Conservation (phyloP, 2,113 vertebrate species). For the Tenrec ecaudatus region DNA sequence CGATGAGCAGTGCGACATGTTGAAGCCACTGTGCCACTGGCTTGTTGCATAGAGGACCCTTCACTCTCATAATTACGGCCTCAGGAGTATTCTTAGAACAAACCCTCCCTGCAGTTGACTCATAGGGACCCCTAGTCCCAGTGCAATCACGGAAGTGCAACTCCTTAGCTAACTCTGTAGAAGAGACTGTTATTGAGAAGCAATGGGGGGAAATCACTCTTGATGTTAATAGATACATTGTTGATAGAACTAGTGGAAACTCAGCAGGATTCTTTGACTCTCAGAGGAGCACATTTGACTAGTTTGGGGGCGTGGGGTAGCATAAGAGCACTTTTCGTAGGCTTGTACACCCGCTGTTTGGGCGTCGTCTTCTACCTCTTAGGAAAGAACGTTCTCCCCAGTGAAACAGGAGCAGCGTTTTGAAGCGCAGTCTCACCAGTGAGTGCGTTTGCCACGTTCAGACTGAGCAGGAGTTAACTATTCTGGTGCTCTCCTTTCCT, state of each 20-base stretch:
- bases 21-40: too few relatives aligned
- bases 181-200: neutral
- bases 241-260: neutral
- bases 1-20: too few relatives aligned
- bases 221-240: neutral
- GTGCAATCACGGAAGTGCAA: neutral
- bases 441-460: conserved; percentile 6
- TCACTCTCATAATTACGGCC: neutral
- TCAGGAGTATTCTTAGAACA: neutral
- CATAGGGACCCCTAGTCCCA: neutral
- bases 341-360: neutral
- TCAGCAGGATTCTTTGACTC: neutral
- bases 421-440: neutral
- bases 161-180: neutral
- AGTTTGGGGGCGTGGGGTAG: neutral
- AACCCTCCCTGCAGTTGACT: too few relatives aligned
- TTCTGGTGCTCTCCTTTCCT: neutral
- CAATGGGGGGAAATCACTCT: neutral
- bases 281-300: neutral
- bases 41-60: neutral
- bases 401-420: neutral
- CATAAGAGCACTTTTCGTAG: neutral
- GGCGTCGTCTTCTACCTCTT: neutral
- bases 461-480: neutral
- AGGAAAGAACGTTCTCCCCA: conserved; percentile 3